These are phyloP conservation scores for Dryadula phaetusa DNA, from an alignment of 2,888 invertebrate species.

Conservation along the genomic window DNA sequence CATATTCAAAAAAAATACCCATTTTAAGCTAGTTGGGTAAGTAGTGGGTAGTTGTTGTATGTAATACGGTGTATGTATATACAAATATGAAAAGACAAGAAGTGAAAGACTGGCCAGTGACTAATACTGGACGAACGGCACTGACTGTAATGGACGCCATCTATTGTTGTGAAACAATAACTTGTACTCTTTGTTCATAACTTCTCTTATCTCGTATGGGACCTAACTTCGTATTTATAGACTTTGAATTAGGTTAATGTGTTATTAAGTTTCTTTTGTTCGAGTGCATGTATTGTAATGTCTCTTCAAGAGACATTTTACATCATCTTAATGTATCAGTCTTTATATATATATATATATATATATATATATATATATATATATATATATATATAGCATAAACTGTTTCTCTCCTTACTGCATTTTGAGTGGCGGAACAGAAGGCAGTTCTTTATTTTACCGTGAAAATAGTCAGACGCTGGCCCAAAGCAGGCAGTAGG, in stretches of 20 bases:
- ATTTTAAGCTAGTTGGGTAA: background rate
- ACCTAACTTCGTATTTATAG: conserved; percentile 42
- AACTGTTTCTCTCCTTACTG: too few species aligned
- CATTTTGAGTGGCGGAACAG: too few species aligned
- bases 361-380: too few species aligned
- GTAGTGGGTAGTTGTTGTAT: background rate
- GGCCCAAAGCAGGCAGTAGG: too few species aligned
- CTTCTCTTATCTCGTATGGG: conserved; percentile 43
- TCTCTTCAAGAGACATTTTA: conserved; percentile 2
- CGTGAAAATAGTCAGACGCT: too few species aligned
- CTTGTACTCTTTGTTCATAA: conserved; percentile 49
- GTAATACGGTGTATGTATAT: background rate
- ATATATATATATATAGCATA: too few species aligned
- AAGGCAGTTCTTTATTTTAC: too few species aligned
- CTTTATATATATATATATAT: too few species aligned
- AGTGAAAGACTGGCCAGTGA: conserved; percentile 39
- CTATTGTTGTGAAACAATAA: conserved; percentile 50
- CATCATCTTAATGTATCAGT: background rate
- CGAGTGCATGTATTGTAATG: background rate
- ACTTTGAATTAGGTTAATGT: conserved; percentile 37
- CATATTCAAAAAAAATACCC: too few species aligned
- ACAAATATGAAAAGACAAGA: conserved; percentile 41
- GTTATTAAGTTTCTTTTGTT: conserved; percentile 27
- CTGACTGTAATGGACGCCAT: conserved; percentile 48
- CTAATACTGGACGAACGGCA: conserved; percentile 45